phyloP scores from a whole-genome alignment of 1,140 invertebrate genomes.

The Panagrolaimus sp. region DNA sequence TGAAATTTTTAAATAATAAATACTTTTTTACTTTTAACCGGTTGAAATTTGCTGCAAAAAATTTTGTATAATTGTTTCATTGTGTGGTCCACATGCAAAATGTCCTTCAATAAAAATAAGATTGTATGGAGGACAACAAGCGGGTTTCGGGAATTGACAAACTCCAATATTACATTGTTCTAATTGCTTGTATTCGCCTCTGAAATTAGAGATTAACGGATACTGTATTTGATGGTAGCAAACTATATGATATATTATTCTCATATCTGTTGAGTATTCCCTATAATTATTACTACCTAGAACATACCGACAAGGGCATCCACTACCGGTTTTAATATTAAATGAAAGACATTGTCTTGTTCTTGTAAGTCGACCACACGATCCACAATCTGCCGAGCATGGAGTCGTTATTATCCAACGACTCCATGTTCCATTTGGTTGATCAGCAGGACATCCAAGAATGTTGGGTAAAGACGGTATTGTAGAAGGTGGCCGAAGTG shows the following conservation, averaged over 20 bases:
- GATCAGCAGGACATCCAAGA: too few relatives aligned
- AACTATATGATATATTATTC: not conserved
- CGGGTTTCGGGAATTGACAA: constrained; percentile 39
- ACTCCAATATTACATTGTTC: constrained; percentile 45
- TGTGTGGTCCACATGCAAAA: constrained; percentile 44
- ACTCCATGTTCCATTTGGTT: constrained; percentile 30
- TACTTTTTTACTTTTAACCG: too few relatives aligned
- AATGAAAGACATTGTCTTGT: constrained; percentile 40
- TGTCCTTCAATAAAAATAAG: constrained; percentile 40
- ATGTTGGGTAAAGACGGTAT: too few relatives aligned
- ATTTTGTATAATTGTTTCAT: too few relatives aligned
- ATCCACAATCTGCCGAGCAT: constrained; percentile 41
- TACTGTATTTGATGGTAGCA: too few relatives aligned
- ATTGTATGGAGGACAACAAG: constrained; percentile 42
- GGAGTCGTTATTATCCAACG: constrained; percentile 30
- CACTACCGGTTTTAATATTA: constrained; percentile 31
- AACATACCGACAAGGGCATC: constrained; percentile 40
- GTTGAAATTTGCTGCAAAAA: too few relatives aligned
- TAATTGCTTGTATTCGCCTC: constrained; percentile 43
- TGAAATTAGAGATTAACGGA: constrained; percentile 25
- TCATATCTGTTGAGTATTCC: not conserved
- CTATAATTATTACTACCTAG: constrained; percentile 1
- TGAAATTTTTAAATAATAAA: too few relatives aligned
- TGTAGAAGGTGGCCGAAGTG: too few relatives aligned
- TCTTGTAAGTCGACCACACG: constrained; percentile 39